phyloP scores from a whole-genome alignment of 2,113 vertebrate species.

The Ictalurus punctatus region DNA sequence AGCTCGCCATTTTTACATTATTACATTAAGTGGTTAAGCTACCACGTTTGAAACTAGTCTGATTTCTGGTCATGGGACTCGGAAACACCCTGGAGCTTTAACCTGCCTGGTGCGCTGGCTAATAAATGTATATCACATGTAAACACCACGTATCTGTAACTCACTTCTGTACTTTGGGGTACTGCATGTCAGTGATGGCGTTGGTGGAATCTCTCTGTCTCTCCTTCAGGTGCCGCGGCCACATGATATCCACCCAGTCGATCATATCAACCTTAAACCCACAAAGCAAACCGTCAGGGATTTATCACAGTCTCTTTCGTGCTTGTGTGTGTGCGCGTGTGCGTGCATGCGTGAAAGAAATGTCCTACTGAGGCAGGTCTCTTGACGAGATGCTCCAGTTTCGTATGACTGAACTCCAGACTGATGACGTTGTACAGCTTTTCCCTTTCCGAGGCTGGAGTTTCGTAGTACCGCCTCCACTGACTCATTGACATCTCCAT shows the following conservation, averaged over 20 bases:
- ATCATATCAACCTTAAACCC: conserved; percentile 90
- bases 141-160: conserved; percentile 35
- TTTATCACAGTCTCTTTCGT: neutral
- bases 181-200: conserved; percentile 96
- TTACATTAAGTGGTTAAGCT: neutral
- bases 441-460: conserved; percentile 87
- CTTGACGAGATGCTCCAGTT: conserved; percentile 94
- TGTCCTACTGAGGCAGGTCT: conserved; percentile 85
- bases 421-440: conserved; percentile 99
- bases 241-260: conserved; percentile 99
- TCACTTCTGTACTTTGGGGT: conserved; percentile 99
- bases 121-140: conserved; percentile 27
- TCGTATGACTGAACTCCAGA: conserved; percentile 96
- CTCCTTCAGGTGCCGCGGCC: conserved; percentile 97
- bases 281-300: neutral
- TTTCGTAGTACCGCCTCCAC: conserved; percentile 97
- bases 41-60: neutral
- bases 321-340: neutral
- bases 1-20: too few species aligned
- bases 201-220: conserved; percentile 96
- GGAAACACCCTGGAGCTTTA: neutral
- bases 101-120: neutral
- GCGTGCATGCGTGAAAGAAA: neutral
- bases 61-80: neutral
- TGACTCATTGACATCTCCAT: conserved; percentile 99